These are phyloP conservation scores for Lateolabrax maculatus DNA, from an alignment of 2,797 vertebrate genomes.

Conservation along the genomic window DNA sequence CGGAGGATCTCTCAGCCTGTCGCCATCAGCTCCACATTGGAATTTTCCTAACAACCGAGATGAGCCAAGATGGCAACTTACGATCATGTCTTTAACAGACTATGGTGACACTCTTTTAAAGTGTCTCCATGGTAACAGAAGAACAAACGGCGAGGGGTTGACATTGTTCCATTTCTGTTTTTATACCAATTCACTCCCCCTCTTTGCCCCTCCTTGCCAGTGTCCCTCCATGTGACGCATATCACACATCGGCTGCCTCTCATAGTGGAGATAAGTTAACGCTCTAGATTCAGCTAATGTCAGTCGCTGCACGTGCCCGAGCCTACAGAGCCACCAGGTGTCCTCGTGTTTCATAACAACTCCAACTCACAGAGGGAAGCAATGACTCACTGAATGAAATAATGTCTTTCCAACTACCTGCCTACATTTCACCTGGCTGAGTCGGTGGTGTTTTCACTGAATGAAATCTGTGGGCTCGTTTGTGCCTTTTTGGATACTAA, in stretches of 20 bases:
- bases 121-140: conserved; percentile 43
- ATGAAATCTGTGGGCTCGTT: conserved; percentile 1
- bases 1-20: background rate
- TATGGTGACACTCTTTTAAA: background rate
- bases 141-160: conserved; percentile 13
- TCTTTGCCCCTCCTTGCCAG: conserved; percentile 8
- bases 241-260: conserved; percentile 24
- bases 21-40: background rate
- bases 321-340: conserved; percentile 13
- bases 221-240: conserved; percentile 22
- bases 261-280: conserved; percentile 14
- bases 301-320: background rate
- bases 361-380: background rate
- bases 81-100: background rate
- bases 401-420: conserved; percentile 21
- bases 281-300: conserved; percentile 6
- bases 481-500: background rate
- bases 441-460: background rate
- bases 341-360: conserved; percentile 18
- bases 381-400: conserved; percentile 23
- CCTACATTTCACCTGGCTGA: conserved; percentile 12
- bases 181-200: conserved; percentile 25
- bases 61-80: background rate
- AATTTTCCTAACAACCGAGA: conserved; percentile 16
- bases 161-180: conserved; percentile 37